phyloP scores from a whole-genome alignment of 2,797 vertebrate species.

The Onychomys leucogaster region DNA sequence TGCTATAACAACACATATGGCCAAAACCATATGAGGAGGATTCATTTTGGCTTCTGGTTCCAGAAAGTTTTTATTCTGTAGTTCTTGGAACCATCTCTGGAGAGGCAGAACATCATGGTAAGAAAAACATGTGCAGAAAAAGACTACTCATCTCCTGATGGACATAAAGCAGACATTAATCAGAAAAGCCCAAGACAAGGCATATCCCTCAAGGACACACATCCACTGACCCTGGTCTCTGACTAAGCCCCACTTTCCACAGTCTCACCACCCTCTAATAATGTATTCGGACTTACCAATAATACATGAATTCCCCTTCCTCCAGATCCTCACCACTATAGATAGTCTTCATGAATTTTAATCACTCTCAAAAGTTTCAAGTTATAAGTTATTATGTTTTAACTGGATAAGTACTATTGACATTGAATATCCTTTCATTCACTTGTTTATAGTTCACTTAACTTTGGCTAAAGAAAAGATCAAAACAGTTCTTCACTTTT shows the following conservation, averaged over 20 bases:
- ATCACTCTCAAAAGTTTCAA: background rate
- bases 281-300: background rate
- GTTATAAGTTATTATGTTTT: background rate
- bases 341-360: background rate
- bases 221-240: too few species aligned
- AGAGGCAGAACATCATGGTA: background rate
- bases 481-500: background rate
- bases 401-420: background rate
- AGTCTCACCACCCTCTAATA: background rate
- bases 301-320: background rate
- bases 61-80: background rate
- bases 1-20: background rate
- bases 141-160: background rate
- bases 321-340: background rate
- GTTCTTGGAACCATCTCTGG: background rate
- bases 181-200: background rate
- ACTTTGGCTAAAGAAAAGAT: background rate
- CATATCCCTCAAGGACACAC: background rate
- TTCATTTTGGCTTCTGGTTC: background rate
- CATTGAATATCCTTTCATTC: background rate
- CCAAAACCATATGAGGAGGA: background rate
- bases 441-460: background rate
- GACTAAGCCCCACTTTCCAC: background rate
- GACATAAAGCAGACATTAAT: background rate
- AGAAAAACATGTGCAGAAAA: background rate